Base-by-base conservation (phyloP, 1,140 invertebrate genomes). In the Aphidius gifuensis region DNA sequence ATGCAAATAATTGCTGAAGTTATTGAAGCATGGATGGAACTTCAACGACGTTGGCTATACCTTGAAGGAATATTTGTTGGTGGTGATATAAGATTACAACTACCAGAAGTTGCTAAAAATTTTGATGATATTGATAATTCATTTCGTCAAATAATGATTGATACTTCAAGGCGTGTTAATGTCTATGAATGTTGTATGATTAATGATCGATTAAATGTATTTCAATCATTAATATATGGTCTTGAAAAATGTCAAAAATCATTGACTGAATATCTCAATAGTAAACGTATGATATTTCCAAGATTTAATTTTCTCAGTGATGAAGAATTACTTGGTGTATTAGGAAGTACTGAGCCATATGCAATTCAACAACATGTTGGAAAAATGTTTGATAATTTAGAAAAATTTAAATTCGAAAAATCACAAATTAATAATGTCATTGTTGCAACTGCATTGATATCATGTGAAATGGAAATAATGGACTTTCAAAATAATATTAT, bases 341-440 rank as follows among this genome's bases (percentile, higher is more conserved):
- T 96, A n/a, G 93, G 93, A 39, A 93, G 88, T 70, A 91, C 87
- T 68, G 87, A 92, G 62, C 86, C 88, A 21, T 82, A 81, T 55
- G 89, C 87, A 72, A 90, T 96, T 11, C 93, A 96, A 79, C 90
- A 94, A 71, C 91, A 96, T 71, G 92, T 96, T 84, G 92, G 94
- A 51, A 96, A 97, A 85, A 95, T 96, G 91, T 96, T 92, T 80
- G 92, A 96, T 74, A 95, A 96, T 74, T 88, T 96, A 9, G 86
- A 88, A 68, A 86, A 87, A 51, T 80, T 96, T 59, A 83, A 85
- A 57, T 81, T 94, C 61, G 80, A 79, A 42, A 78, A 83, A 40
- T 40, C 16, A 11, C 7, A 57, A 32, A 32, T 45, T 8, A 32
- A 32, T 16, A 38, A 87, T 58, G 81, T 84, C 47, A 83, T 83